These are phyloP conservation scores for Erethizon dorsatum DNA, from an alignment of 2,797 vertebrate genomes.

Conservation along the genomic window DNA sequence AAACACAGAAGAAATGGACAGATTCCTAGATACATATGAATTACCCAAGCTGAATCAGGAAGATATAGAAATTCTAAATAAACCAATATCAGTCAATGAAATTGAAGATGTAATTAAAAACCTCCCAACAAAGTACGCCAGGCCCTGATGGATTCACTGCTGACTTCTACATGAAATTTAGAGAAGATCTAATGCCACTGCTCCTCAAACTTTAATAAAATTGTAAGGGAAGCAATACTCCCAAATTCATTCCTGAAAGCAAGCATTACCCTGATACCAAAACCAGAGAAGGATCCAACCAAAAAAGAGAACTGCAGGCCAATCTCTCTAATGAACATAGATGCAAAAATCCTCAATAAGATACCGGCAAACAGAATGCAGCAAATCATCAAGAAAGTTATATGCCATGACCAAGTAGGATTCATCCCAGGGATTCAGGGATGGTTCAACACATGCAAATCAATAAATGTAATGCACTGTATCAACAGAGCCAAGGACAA, in stretches of 20 bases:
- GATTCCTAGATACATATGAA: neutral
- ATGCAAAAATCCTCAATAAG: neutral
- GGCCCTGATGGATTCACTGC: neutral
- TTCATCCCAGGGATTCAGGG: neutral
- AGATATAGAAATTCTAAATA: neutral
- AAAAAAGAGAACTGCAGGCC: neutral
- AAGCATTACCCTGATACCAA: neutral
- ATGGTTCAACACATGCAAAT: neutral
- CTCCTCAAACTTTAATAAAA: neutral
- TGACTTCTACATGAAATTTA: neutral
- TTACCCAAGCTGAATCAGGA: neutral
- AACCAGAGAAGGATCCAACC: neutral
- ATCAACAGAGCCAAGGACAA: neutral
- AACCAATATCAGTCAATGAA: neutral
- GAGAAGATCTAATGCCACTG: neutral
- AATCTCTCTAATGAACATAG: neutral
- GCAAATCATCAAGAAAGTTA: neutral
- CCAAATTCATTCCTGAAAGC: neutral
- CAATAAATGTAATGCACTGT: neutral
- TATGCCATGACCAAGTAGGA: neutral
- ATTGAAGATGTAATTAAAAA: neutral
- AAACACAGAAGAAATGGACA: neutral
- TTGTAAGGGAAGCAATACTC: neutral
- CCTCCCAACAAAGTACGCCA: neutral
- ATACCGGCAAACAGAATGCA: neutral